Evolutionary conservation across 2,888 invertebrate species (phyloP), one percentile per base, ranked within the genome.

Genomic region (Himalopsyche tibetana): DNA sequence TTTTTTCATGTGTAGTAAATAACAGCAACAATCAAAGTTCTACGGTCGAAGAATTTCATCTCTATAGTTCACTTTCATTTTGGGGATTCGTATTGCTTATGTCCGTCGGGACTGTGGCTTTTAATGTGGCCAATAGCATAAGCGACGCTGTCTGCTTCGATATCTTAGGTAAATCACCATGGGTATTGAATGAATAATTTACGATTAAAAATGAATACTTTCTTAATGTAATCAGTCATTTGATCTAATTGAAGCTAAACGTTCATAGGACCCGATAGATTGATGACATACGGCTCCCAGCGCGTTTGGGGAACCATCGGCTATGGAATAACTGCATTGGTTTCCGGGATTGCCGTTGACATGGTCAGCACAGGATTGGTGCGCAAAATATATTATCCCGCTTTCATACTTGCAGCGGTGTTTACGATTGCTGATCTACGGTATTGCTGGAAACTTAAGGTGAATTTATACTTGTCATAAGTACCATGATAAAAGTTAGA

Each of bases 111-210:
- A 96, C 95, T 3, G 96, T 97, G 86, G 96, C 96, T 4, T 97
- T 96, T 90, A 97, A 97, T 90, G 97, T 98, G 0, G 95, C 96
- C 55, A 96, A 98, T 90, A 97, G 96, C 81, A 95, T 98, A 63
- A 96, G 97, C 63, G 98, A 98, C 91, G 97, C 98, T 0, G 96
- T 98, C 51, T 97, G 98, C 91, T 98, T 98, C 90, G 97, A 98
- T 91, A 95, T 97, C 40, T 93, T 98, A 63, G 97, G 97, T 95
- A 91, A 63, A 19, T 5, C 9, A 1, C 4, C 4, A 4, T 5
- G 8, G 1, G 4, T 11, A 19, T 63, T 63, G n/a, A 56, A 56
- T 63, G n/a, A 56, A 56, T 45, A 51, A 12, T 51, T 51, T 15
- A 51, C 12, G 15, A 51, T 15, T 51, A 15, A 15, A 51, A 51